Conservation (phyloP, 1,140 invertebrate genomes). For the Mylabris phalerata region DNA sequence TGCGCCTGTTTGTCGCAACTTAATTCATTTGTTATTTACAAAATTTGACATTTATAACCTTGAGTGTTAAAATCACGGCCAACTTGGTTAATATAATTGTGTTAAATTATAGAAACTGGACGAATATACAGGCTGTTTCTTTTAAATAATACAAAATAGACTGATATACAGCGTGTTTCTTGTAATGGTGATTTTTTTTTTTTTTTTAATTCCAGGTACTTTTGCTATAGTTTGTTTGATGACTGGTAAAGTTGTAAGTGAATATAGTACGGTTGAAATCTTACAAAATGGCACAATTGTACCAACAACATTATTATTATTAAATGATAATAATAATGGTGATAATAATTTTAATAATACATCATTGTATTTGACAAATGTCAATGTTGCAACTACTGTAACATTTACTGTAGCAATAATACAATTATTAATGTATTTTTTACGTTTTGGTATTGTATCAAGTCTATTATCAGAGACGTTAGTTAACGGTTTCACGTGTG, state of each 20-base stretch:
- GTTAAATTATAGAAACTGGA: no score
- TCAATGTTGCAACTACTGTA: slow-evolving; percentile 55
- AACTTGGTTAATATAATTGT: no score
- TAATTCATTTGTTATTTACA: no score
- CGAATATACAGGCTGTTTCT: not conserved
- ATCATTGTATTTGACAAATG: slow-evolving; percentile 38
- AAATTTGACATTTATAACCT: no score
- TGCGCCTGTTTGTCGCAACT: no score
- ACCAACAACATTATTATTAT: not conserved
- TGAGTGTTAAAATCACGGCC: no score
- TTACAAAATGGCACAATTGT: slow-evolving; percentile 27
- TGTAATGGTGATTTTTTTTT: not conserved
- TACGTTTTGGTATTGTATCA: slow-evolving; percentile 76
- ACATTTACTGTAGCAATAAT: slow-evolving; percentile 19
- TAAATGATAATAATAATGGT: no score
- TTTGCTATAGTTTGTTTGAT: slow-evolving; percentile 85
- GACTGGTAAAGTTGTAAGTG: slow-evolving; percentile 70
- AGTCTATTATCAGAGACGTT: slow-evolving; percentile 82
- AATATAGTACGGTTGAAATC: slow-evolving; percentile 39
- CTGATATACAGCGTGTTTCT: no score
- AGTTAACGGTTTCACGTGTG: slow-evolving; percentile 87
- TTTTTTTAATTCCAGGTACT: slow-evolving; percentile 50
- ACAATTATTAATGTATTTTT: slow-evolving; percentile 72
- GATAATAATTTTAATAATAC: no score
- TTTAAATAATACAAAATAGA: no score